Evolutionary conservation across 2,888 invertebrate genomes (phyloP), one percentile per base, ranked within the genome.

Genomic region (Scotopteryx bipunctaria): DNA sequence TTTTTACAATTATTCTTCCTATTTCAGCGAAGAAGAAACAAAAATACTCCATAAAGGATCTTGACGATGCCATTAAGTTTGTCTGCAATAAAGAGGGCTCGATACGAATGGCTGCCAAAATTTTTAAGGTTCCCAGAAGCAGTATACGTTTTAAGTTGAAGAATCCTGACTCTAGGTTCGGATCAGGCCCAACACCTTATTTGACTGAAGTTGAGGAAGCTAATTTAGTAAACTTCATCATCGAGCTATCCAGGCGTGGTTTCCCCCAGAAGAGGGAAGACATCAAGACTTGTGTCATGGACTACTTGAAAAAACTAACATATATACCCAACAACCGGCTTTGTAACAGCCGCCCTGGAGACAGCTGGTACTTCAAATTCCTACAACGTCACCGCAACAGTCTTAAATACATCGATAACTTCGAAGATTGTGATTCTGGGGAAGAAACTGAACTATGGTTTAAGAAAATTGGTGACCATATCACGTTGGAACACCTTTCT

Each of bases 261-360:
- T 52, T 45, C 11, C 45, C 51, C n/a, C 41, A 19, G 9, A 52
- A 46, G 31, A 45, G 41, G n/a, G 51, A 52, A 21, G 37, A 46
- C 6, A 45, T 52, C 17, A 40, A 52, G 15, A 41, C 41, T 3
- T 33, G 41, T 9, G 45, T 52, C 9, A 35, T 41, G 32, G 31
- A 46, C 17, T 37, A 25, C 13, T 25, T 52, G 9, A 36, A 25
- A 13, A 33, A 9, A 0, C 19, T 31, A 8, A 40, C 41, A 2
- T 36, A 29, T 13, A 3, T 6, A 5, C 19, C 15, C 1, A 41
- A 41, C 2, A 41, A 41, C 16, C 31, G 16, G 1, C 46, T 52
- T 5, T 1, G n/a, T 8, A 21, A 52, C 17, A 32, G 46, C 8
- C 35, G 45, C 5, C 51, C 51, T 0, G 45, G 51, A 1, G 36